phyloP scores from a whole-genome alignment of 2,888 invertebrate species.

The Metallyticus violacea region DNA sequence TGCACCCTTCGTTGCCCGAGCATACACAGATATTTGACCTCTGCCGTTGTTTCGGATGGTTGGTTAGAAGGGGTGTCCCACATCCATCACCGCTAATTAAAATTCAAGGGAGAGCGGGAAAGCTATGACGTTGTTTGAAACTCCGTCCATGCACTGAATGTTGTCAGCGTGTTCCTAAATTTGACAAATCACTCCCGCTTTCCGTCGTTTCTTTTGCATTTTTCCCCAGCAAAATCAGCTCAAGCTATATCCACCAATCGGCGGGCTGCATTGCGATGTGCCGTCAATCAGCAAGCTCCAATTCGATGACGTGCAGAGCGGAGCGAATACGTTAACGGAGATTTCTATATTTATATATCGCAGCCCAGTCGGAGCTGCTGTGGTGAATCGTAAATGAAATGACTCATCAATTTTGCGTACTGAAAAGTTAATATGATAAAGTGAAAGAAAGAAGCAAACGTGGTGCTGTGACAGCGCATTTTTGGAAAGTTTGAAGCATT shows the following conservation, averaged over 20 bases:
- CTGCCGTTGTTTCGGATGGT: not conserved
- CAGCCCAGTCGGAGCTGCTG: not conserved
- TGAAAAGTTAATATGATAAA: not conserved
- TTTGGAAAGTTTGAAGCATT: too few species aligned
- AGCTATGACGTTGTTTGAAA: not conserved
- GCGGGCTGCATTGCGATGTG: not conserved
- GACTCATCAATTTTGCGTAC: not conserved
- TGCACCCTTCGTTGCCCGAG: not conserved
- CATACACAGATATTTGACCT: not conserved
- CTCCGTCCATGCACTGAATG: not conserved
- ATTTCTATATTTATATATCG: not conserved
- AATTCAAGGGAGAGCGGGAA: not conserved
- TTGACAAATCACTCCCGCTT: not conserved
- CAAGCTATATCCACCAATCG: not conserved
- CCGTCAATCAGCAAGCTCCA: not conserved
- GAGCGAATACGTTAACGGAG: not conserved
- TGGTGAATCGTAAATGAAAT: not conserved
- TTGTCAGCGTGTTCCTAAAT: not conserved
- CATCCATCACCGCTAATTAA: not conserved
- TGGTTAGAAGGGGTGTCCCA: not conserved
- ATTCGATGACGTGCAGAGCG: not conserved
- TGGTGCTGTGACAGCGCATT: too few species aligned
- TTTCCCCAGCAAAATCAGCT: too few species aligned
- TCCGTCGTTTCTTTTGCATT: not conserved
- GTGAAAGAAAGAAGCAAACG: not conserved